These are phyloP conservation scores for Rhinophrynus dorsalis DNA, from an alignment of 2,797 vertebrate species.

Conservation along the genomic window DNA sequence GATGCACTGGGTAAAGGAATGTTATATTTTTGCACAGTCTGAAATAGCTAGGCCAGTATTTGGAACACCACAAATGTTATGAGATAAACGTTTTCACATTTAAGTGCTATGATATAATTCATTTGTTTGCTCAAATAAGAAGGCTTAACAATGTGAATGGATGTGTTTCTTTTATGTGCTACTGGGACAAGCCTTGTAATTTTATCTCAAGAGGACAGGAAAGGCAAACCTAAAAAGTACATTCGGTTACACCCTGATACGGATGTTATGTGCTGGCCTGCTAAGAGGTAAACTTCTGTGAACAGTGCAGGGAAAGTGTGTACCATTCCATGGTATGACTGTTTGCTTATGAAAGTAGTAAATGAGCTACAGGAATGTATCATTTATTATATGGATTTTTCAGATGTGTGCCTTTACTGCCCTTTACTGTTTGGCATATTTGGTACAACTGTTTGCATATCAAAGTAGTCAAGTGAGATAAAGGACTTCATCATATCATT, in stretches of 20 bases:
- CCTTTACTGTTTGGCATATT: constrained; percentile 74
- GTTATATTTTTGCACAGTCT: too few relatives aligned
- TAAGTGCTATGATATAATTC: not conserved
- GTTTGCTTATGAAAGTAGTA: constrained; percentile 69
- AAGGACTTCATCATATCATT: too few relatives aligned
- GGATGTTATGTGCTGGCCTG: not conserved
- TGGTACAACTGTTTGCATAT: too few relatives aligned
- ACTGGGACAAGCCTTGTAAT: constrained; percentile 4
- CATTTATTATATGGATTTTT: constrained; percentile 77
- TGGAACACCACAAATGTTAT: too few relatives aligned
- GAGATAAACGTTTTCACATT: too few relatives aligned
- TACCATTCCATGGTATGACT: constrained; percentile 53
- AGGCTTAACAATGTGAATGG: not conserved
- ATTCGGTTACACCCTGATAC: constrained; percentile 44
- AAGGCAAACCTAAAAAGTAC: constrained; percentile 36
- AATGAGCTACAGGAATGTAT: constrained; percentile 72
- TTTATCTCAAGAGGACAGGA: constrained; percentile 40
- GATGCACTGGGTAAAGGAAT: too few relatives aligned
- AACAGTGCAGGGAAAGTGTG: constrained; percentile 4
- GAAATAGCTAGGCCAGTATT: too few relatives aligned
- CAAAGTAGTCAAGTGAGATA: too few relatives aligned
- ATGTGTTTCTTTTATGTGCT: constrained; percentile 3
- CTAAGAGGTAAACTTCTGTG: constrained; percentile 14
- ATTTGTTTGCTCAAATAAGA: not conserved
- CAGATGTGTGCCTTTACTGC: constrained; percentile 80